Evolutionary conservation across 92 coral and sea anemone genomes (phyloP).

Genomic region (Heteractis magnifica): DNA sequence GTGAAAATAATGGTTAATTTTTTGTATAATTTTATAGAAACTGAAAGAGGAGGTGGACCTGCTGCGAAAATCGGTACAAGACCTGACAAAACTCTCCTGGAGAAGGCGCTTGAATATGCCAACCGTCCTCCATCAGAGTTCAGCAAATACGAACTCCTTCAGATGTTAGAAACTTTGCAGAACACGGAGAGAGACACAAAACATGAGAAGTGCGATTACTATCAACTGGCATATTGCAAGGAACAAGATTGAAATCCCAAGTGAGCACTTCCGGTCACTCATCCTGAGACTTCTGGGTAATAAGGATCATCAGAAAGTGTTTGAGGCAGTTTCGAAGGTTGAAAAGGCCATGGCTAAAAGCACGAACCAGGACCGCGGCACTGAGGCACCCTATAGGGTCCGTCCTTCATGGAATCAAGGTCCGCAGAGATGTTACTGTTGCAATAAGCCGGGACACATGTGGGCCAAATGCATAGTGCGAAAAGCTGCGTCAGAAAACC

Average conservation of each 20-base stretch:
- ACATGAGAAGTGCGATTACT: constrained; percentile 21
- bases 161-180: constrained; percentile 24
- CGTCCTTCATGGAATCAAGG: not conserved
- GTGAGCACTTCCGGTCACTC: constrained; percentile 29
- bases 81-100: not conserved
- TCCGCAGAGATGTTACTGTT: no score
- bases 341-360: not conserved
- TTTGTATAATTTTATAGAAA: not conserved
- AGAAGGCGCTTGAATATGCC: not conserved
- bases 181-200: constrained; percentile 25
- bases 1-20: no score
- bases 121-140: not conserved
- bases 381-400: not conserved
- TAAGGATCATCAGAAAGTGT: constrained; percentile 39
- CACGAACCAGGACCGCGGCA: no score
- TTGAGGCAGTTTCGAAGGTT: constrained; percentile 24
- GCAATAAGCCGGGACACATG: no score
- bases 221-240: constrained; percentile 21
- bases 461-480: no score
- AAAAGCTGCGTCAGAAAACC: no score
- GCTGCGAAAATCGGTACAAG: not conserved
- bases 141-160: constrained; percentile 2
- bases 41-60: not conserved
- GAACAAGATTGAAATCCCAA: constrained; percentile 18
- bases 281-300: constrained; percentile 33